These are phyloP conservation scores for Agrotis clavis DNA, from an alignment of 2,888 invertebrate species.

Conservation along the genomic window DNA sequence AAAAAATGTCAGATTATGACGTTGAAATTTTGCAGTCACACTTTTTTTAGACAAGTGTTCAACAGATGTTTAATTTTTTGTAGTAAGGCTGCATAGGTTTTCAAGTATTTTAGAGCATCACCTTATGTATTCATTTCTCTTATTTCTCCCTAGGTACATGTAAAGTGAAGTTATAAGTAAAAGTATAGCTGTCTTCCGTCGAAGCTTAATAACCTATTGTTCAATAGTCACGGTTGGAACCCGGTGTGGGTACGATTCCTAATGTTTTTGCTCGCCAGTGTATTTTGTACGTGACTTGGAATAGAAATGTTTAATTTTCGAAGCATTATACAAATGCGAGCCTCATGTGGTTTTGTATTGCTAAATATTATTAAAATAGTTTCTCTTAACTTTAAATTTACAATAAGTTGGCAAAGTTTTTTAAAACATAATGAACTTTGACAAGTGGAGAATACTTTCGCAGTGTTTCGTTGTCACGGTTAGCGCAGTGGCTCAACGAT, in stretches of 20 bases:
- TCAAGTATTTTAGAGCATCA: too few species aligned
- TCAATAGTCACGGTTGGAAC: conserved; percentile 42
- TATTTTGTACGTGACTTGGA: conserved; percentile 41
- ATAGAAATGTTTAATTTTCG: conserved; percentile 45
- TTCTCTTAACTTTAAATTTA: not conserved
- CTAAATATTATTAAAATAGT: conserved; percentile 10
- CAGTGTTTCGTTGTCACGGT: too few species aligned
- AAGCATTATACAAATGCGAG: conserved; percentile 24
- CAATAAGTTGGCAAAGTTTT: too few species aligned
- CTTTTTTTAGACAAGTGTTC: too few species aligned
- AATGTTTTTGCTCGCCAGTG: conserved; percentile 19
- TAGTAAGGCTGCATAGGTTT: too few species aligned
- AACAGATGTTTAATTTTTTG: too few species aligned
- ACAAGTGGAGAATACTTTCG: too few species aligned
- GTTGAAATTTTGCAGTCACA: too few species aligned
- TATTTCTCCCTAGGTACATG: not conserved
- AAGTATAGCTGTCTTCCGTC: conserved; percentile 42
- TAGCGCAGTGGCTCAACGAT: too few species aligned
- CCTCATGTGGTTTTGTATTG: not conserved
- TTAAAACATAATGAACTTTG: too few species aligned
- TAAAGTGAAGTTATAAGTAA: conserved; percentile 31
- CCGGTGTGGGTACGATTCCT: conserved; percentile 27
- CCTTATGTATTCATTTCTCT: too few species aligned
- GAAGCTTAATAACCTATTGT: conserved; percentile 52
- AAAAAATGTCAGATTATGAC: too few species aligned